Base-by-base conservation (phyloP, 2,888 invertebrate genomes). In the Pilophorus perplexus region DNA sequence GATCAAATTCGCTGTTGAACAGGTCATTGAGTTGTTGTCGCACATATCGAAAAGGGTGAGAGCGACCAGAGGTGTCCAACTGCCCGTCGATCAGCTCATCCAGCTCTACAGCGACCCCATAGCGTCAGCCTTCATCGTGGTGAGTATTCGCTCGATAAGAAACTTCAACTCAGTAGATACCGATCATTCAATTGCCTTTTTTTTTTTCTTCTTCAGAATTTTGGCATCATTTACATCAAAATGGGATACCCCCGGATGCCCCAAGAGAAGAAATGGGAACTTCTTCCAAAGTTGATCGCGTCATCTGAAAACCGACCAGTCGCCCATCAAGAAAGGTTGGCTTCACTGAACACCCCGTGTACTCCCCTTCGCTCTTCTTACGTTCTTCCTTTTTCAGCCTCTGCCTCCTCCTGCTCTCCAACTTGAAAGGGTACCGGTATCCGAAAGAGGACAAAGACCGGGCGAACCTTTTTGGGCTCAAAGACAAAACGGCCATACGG, bases 41-140 rank as follows among this genome's bases (percentile, higher is more conserved):
- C 95, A 96, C 76, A 87, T 96, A 55, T 96, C 93, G 77, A 91
- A 90, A 77, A 81, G 95, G 68, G 81, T 95, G 23, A 93, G 93
- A 76, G 90, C 89, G 70, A 83, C 94, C 46, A 85, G 89, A 0
- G 82, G 84, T 73, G 89, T 96, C 2, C 89, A 90, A 77, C 80
- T 96, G 67, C 95, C 95, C 0, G 88, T 96, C 8, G 88, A 91
- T 73, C 85, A 88, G 3, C 80, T 96, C 14, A 78, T 96, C 54
- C 81, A 85, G 52, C 88, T 90, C 70, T 95, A 93, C 77, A 84
- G 84, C 74, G 88, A 90, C 74, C 85, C 89, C 3, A 80, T 84
- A 60, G 86, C 87, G 14, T 87, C 87, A 73, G 86, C 85, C 74
- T 93, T 86, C 81, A 88, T 86, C 74, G 86, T 85, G 75, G 90